phyloP scores from a whole-genome alignment of 2,113 vertebrate species.

The Lutjanus erythropterus region DNA sequence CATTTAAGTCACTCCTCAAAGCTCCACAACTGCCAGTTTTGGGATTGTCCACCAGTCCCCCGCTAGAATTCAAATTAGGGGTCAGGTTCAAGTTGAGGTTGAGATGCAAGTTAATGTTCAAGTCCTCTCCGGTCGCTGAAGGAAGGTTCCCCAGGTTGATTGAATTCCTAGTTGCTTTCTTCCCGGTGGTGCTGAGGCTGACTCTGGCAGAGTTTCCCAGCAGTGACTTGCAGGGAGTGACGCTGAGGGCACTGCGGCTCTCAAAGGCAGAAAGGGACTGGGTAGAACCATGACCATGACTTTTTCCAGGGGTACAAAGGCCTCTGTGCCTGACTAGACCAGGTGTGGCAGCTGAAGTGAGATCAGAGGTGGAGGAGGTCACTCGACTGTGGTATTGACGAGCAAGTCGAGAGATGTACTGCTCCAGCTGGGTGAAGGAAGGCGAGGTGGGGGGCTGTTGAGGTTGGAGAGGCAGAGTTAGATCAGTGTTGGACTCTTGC shows the following conservation, averaged over 20 bases:
- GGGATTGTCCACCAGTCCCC: slow-evolving; percentile 60
- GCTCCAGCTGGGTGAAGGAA: slow-evolving; percentile 82
- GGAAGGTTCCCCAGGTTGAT: slow-evolving; percentile 87
- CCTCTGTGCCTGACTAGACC: slow-evolving; percentile 39
- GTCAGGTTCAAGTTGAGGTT: slow-evolving; percentile 85
- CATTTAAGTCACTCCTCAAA: slow-evolving; percentile 61
- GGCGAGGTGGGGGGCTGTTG: slow-evolving; percentile 47
- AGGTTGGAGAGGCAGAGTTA: slow-evolving; percentile 41
- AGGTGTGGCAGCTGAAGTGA: slow-evolving; percentile 43
- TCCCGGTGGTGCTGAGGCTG: slow-evolving; percentile 78
- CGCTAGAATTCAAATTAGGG: slow-evolving; percentile 76
- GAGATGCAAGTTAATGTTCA: slow-evolving; percentile 85
- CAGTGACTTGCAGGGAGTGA: slow-evolving; percentile 83
- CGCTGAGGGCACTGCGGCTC: slow-evolving; percentile 68
- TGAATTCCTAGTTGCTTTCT: slow-evolving; percentile 84
- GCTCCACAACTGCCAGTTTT: slow-evolving; percentile 75
- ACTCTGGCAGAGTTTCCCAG: slow-evolving; percentile 83
- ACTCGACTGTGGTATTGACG: slow-evolving; percentile 78
- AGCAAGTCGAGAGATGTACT: slow-evolving; percentile 85
- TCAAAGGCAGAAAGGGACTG: slow-evolving; percentile 84
- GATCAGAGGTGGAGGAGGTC: slow-evolving; percentile 57
- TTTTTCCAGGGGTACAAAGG: slow-evolving; percentile 69
- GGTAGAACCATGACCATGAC: slow-evolving; percentile 81
- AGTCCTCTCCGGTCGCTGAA: slow-evolving; percentile 85
- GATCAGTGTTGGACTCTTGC: slow-evolving; percentile 24